Conservation (phyloP, 2,888 invertebrate species). For the Ctenicera cuprea region DNA sequence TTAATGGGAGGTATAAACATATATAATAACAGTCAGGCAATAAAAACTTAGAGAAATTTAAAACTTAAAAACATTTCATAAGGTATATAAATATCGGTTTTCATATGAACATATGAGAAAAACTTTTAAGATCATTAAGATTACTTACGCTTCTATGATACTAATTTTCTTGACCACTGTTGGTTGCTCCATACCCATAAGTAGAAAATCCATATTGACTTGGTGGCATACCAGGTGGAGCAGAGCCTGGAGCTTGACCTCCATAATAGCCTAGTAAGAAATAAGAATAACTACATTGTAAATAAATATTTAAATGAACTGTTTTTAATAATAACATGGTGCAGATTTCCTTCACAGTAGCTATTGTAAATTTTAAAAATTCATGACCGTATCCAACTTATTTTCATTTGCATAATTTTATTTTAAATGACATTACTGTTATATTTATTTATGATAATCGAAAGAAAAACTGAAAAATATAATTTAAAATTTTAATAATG, state of each 20-base stretch:
- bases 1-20: slow-evolving; percentile 11
- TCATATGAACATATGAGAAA: not conserved
- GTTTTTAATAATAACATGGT: too few relatives aligned
- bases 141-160: slow-evolving; percentile 46
- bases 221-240: slow-evolving; percentile 68
- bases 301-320: too few relatives aligned
- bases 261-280: slow-evolving; percentile 68
- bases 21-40: slow-evolving; percentile 11
- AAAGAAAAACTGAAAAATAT: too few relatives aligned
- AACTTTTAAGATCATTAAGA: not conserved
- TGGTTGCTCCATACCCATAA: slow-evolving; percentile 69
- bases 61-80: slow-evolving; percentile 13
- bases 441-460: too few relatives aligned
- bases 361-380: too few relatives aligned
- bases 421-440: too few relatives aligned
- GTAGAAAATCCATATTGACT: slow-evolving; percentile 71
- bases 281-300: too few relatives aligned
- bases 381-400: too few relatives aligned
- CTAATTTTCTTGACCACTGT: slow-evolving; percentile 56
- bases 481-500: too few relatives aligned
- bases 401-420: too few relatives aligned
- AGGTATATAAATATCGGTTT: not conserved
- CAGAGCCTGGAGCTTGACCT: slow-evolving; percentile 65
- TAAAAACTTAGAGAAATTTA: slow-evolving; percentile 15
- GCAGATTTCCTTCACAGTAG: too few relatives aligned